A percentile compares a stretch with the other conserved stretches of the same genome.
phyloP scores from a whole-genome alignment of 2,888 invertebrate species.

The Therioaphis trifolii region DNA sequence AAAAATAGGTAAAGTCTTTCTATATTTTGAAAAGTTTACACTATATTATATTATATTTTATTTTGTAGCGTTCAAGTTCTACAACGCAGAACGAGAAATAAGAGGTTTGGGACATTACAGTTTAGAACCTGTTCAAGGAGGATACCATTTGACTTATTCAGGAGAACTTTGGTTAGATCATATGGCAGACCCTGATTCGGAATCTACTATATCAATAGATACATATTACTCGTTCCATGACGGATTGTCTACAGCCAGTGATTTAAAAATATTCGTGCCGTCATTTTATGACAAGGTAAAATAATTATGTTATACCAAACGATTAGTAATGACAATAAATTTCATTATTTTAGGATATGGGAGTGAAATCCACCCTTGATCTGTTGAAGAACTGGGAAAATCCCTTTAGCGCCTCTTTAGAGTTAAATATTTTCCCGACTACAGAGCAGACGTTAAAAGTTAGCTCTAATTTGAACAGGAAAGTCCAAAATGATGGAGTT shows the following conservation, averaged over 20 bases:
- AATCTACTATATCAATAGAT: constrained; percentile 7
- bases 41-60: neutral
- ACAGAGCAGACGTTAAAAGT: constrained; percentile 22
- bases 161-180: constrained; percentile 29
- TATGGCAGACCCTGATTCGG: neutral
- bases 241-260: neutral
- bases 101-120: constrained; percentile 15
- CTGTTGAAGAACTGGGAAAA: constrained; percentile 40
- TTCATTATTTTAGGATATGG: constrained; percentile 29
- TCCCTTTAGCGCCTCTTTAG: neutral
- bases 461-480: neutral
- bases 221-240: constrained; percentile 6
- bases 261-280: neutral
- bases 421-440: constrained; percentile 37
- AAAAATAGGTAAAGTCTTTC: constrained; percentile 16
- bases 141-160: neutral
- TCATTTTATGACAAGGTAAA: constrained; percentile 40
- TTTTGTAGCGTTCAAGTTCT: constrained; percentile 6
- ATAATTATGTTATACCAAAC: too few species aligned
- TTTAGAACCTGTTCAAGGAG: neutral
- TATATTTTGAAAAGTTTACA: neutral
- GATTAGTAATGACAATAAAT: neutral
- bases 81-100: constrained; percentile 10
- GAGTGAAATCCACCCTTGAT: neutral
- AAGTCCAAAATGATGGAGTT: constrained; percentile 19